Conservation (phyloP, 1,140 invertebrate genomes). For the Meloidogyne exigua region DNA sequence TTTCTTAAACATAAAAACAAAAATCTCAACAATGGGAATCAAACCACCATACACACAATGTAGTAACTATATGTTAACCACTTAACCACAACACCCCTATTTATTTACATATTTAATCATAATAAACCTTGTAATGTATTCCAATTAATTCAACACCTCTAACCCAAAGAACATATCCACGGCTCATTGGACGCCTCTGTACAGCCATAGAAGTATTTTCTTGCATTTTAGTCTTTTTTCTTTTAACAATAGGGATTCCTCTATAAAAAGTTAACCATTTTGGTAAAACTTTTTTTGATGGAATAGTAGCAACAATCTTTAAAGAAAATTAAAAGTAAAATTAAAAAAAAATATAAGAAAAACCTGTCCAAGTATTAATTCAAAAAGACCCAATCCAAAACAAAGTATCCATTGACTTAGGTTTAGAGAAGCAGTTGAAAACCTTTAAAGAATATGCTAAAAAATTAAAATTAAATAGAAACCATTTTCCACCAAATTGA, state of each 20-base stretch:
- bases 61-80: no score
- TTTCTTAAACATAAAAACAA: no score
- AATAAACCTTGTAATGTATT: conserved; percentile 53
- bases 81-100: no score
- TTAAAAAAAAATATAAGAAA: not conserved
- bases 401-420: conserved; percentile 69
- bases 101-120: no score
- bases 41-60: no score
- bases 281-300: conserved; percentile 82
- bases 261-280: conserved; percentile 68
- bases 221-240: conserved; percentile 11
- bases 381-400: conserved; percentile 79
- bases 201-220: not conserved
- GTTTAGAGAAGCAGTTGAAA: conserved; percentile 76
- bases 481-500: conserved; percentile 92
- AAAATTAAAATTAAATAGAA: conserved; percentile 66
- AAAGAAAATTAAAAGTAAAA: not conserved
- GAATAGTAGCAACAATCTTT: conserved; percentile 79
- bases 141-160: conserved; percentile 57
- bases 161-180: conserved; percentile 50
- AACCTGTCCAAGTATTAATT: conserved; percentile 94
- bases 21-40: no score
- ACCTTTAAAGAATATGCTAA: not conserved
- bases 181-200: not conserved
- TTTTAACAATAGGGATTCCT: conserved; percentile 37